Evolutionary conservation across 2,888 invertebrate species (phyloP).

Genomic region (Hypomecis punctinalis): DNA sequence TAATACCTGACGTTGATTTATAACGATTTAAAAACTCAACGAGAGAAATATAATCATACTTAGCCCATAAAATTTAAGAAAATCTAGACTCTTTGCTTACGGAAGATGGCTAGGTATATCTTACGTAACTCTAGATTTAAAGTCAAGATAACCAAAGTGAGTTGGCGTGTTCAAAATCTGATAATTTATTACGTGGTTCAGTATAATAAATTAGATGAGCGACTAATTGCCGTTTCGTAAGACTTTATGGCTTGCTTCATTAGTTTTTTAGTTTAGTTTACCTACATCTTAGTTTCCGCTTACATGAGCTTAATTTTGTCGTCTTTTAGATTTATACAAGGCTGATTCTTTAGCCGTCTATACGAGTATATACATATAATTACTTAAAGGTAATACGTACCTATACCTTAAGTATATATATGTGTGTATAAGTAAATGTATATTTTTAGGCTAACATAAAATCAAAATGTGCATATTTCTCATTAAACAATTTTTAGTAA

Average conservation of each 20-base stretch:
- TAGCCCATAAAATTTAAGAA: neutral
- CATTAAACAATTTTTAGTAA: too few species aligned
- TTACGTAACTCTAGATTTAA: constrained; percentile 3
- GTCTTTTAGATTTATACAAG: neutral
- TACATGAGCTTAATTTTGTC: neutral
- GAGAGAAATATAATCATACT: too few species aligned
- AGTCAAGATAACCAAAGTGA: constrained; percentile 7
- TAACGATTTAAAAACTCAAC: too few species aligned
- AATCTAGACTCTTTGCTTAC: neutral
- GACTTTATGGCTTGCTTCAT: constrained; percentile 13
- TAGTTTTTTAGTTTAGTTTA: constrained; percentile 13
- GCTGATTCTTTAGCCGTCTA: neutral
- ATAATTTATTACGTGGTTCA: constrained; percentile 19
- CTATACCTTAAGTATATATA: too few species aligned
- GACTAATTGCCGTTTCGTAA: constrained; percentile 31
- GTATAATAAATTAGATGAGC: constrained; percentile 30
- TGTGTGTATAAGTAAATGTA: too few species aligned
- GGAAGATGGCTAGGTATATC: neutral
- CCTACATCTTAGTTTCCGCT: constrained; percentile 19
- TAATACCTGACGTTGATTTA: too few species aligned
- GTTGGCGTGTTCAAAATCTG: constrained; percentile 13
- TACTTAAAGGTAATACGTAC: too few species aligned
- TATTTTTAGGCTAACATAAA: too few species aligned
- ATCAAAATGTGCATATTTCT: too few species aligned
- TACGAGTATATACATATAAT: too few species aligned